A percentile compares a stretch with the other conserved stretches of the same genome.
Evolutionary conservation across 2,113 vertebrate species (phyloP).

Genomic region (Pachyramphus minor): DNA sequence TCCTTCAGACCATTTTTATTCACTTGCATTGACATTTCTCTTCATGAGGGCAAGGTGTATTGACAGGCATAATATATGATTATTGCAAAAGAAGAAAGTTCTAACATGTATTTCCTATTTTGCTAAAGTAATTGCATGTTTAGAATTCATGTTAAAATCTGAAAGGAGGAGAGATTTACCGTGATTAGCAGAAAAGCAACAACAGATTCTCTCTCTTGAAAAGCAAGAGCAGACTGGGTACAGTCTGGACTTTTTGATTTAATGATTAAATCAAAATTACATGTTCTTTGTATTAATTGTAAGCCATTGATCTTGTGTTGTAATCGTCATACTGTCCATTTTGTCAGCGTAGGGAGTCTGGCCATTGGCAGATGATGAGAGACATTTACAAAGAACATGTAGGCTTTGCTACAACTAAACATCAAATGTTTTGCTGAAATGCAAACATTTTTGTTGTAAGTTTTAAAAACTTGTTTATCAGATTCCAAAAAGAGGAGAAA

Average conservation of each 20-base stretch:
- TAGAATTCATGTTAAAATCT: neutral
- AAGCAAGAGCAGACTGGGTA: neutral
- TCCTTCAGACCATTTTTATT: neutral
- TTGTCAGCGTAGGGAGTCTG: neutral
- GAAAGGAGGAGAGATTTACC: neutral
- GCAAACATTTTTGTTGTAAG: neutral
- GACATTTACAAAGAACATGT: neutral
- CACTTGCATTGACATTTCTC: neutral
- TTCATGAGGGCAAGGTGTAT: neutral
- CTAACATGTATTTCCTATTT: neutral
- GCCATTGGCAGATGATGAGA: constrained; percentile 2
- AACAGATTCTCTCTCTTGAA: neutral
- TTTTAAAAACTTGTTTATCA: constrained; percentile 31
- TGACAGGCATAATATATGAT: neutral
- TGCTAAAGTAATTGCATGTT: neutral
- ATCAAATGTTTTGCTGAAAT: constrained; percentile 18
- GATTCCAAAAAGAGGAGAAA: constrained; percentile 15
- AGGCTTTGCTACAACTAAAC: neutral
- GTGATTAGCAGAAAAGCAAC: neutral
- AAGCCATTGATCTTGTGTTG: neutral
- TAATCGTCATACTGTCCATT: neutral
- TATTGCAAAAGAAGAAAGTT: neutral
- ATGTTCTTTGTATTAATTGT: neutral
- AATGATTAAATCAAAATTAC: neutral
- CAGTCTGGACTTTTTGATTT: neutral